phyloP scores from a whole-genome alignment of 2,888 invertebrate genomes.

The Sarcophaga caerulescens region DNA sequence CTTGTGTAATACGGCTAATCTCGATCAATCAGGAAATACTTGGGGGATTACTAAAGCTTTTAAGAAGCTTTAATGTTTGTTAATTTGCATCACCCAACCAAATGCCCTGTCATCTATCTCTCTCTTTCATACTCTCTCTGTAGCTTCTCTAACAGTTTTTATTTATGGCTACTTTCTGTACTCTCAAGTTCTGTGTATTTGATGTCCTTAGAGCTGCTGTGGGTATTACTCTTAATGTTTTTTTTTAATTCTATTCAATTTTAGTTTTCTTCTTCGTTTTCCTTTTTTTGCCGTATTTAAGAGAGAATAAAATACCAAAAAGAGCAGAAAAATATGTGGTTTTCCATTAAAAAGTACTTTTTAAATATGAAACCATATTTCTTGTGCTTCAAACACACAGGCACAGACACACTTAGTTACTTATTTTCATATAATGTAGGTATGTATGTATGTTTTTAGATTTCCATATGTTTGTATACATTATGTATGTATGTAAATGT shows the following conservation, averaged over 20 bases:
- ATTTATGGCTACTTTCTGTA: background rate
- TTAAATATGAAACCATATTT: constrained; percentile 42
- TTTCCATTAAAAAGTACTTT: constrained; percentile 46
- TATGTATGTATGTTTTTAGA: too few relatives aligned
- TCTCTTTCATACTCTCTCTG: background rate
- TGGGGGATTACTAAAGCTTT: constrained; percentile 68
- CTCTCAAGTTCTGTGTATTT: constrained; percentile 3
- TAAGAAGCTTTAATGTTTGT: constrained; percentile 66
- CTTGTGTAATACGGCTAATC: constrained; percentile 68
- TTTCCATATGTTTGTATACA: too few relatives aligned
- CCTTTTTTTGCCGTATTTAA: background rate
- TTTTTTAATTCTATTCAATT: background rate
- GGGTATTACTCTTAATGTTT: background rate
- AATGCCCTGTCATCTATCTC: background rate
- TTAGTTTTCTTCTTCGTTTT: background rate
- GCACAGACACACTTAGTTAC: background rate
- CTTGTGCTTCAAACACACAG: background rate
- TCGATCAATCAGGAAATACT: constrained; percentile 72
- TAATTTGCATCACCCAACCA: background rate
- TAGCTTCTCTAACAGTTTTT: background rate
- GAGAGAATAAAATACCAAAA: background rate
- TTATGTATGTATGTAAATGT: background rate
- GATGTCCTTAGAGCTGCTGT: constrained; percentile 6
- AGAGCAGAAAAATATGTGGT: constrained; percentile 35
- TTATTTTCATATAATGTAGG: background rate